Base-by-base conservation (phyloP, 2,113 vertebrate genomes). In the Pao palembangensis region DNA sequence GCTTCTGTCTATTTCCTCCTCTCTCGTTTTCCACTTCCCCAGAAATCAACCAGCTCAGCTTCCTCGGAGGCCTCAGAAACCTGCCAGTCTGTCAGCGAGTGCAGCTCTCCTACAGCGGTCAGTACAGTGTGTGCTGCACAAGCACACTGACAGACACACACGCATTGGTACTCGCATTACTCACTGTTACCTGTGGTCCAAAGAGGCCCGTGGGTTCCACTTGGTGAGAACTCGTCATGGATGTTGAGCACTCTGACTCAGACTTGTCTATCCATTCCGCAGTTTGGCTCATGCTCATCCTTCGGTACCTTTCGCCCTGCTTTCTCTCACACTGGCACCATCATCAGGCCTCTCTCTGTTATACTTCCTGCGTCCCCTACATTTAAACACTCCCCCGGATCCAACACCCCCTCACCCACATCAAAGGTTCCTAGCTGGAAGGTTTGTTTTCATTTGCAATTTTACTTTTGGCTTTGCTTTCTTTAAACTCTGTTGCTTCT, bases 11-110 rank as follows among this genome's bases (percentile, higher is more conserved):
- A 15, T 21, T 15, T 23, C 38, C 55, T 38, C 65, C 19, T 62
- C 47, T 48, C 38, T 48, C 34, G 11, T 15, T 47, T 38, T 76
- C 51, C 67, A 76, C 58, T 70, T 73, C 55, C 60, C 76, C 92
- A 99, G 97, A 99, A 99, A 86, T 99, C 96, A 76, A 98, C 96
- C 77, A 99, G 97, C 86, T 99, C 97, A 0, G 95, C 96, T 0
- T 99, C 97, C 80, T 99, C 97, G 0, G 96, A 98, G 88, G 95
- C 97, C 67, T 98, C 96, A 1, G 96, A 99, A 81, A 96, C 95
- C 72, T 98, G 95, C 89, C 97, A 95, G 91, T 98, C 95, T 1
- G 93, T 98, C 82, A 99, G 97, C 88, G 97, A 98, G 87, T 98
- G 96, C 93, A 96, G 89, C 93, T 99, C 96, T 76, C 96, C 97